These are phyloP conservation scores for Cydia fagiglandana DNA, from an alignment of 1,140 invertebrate species.

Conservation along the genomic window DNA sequence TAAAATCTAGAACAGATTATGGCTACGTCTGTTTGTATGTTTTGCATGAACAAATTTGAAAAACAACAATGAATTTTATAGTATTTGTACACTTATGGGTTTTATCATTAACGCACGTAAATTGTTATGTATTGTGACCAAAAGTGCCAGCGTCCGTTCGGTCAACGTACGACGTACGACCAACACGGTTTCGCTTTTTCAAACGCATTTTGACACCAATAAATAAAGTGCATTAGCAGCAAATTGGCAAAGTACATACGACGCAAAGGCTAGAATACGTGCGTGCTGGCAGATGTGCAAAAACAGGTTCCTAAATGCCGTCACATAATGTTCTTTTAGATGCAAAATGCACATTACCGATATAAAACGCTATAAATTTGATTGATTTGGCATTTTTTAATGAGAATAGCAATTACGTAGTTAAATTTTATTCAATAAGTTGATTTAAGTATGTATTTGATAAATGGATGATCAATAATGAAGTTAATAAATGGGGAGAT, in stretches of 20 bases:
- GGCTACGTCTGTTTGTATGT: slow-evolving; percentile 3
- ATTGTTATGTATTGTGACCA: not conserved
- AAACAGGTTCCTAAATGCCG: slow-evolving; percentile 16
- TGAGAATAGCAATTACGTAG: not conserved
- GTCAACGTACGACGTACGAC: slow-evolving; percentile 48
- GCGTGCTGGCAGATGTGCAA: slow-evolving; percentile 37
- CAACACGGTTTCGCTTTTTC: slow-evolving; percentile 40
- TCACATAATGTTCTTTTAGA: not conserved
- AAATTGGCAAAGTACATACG: slow-evolving; percentile 51
- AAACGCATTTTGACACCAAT: slow-evolving; percentile 45
- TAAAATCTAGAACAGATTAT: slow-evolving; percentile 51
- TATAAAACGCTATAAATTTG: not conserved
- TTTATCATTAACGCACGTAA: not conserved
- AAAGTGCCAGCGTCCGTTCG: slow-evolving; percentile 21
- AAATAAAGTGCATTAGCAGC: slow-evolving; percentile 39
- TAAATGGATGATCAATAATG: not conserved
- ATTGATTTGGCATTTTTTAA: slow-evolving; percentile 2
- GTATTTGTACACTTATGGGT: not conserved
- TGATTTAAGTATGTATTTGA: not conserved
- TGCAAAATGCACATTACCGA: not conserved
- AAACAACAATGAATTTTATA: not conserved
- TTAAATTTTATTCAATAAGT: not conserved
- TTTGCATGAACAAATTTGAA: not conserved
- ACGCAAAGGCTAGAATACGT: slow-evolving; percentile 46
- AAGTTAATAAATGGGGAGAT: not conserved